Evolutionary conservation across 2,797 vertebrate genomes (phyloP), one percentile per base, ranked within the genome.

Genomic region (Thunnus albacares): DNA sequence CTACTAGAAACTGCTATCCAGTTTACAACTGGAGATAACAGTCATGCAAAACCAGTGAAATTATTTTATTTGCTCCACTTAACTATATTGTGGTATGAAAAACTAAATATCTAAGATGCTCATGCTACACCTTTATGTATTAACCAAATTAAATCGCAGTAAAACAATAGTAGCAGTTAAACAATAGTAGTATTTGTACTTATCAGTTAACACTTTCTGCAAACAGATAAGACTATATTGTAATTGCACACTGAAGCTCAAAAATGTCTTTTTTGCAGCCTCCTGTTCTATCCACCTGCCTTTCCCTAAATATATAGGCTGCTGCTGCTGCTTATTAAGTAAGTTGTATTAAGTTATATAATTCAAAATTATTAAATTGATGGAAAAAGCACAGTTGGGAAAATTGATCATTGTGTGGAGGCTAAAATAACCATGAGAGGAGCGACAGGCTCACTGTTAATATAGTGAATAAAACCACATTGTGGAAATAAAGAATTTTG

Each of bases 401-500:
- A 18, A n/a, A 35, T 17, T 56, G 12, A 49, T 74, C 57, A 35
- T 26, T 60, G 18, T 56, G n/a, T 57, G 13, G 18, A 56, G 43
- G 30, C 47, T 53, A 5, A 67, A 7, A 4, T 41, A 30, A 71
- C 18, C 49, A 2, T 67, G 12, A 73, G 56, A 30, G n/a, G 3
- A 77, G 9, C n/a, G 61, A 58, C 35, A 60, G 13, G 9, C 1
- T 4, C 5, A 51, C 33, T 43, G 3, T 20, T 13, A 17, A 30
- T n/a, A 26, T 9, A 53, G 3, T 18, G 3, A 35, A 59, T 60
- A 4, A 26, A 51, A 60, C 20, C 33, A 53, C 10, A 20, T 2
- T 24, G 55, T 79, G 33, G 11, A 60, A 53, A 62, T 4, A 38
- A 26, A 26, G 1, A 45, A 63, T 64, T 73, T 56, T 24, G 38